Percentiles rank a stretch among this genome's conserved stretches.
Conservation (phyloP, 2,113 vertebrate species). For the Anas platyrhynchos region DNA sequence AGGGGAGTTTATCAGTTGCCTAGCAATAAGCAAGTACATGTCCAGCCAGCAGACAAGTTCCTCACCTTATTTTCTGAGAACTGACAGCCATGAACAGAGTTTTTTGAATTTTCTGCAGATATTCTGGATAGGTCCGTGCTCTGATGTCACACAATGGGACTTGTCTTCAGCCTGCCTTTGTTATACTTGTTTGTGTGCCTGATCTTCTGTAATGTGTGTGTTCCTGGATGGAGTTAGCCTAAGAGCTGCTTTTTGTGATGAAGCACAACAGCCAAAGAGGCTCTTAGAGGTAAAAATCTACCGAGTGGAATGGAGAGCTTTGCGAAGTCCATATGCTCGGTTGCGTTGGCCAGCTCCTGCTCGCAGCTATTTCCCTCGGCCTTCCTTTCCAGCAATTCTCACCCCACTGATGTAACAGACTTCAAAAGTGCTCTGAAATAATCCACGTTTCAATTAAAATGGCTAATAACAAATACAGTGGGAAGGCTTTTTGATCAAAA, state of each 20-base stretch:
- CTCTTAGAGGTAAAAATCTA: not conserved
- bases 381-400: not conserved
- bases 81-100: not conserved
- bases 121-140: not conserved
- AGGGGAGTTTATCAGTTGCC: not conserved
- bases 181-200: not conserved
- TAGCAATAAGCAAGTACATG: not conserved
- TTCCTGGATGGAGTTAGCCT: not conserved
- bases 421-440: constrained; percentile 17
- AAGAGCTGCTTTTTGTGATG: not conserved
- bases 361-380: not conserved
- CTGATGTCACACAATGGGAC: not conserved
- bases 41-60: not conserved
- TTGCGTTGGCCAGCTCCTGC: not conserved
- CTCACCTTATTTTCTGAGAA: not conserved
- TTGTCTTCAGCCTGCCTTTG: not conserved
- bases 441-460: not conserved
- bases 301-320: not conserved
- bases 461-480: not conserved
- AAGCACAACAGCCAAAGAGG: not conserved
- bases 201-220: not conserved
- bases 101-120: not conserved
- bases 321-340: not conserved
- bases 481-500: constrained; percentile 25
- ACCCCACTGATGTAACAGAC: not conserved